Evolutionary conservation across 2,797 vertebrate species (phyloP).

Genomic region (Pangasius mekongensis): DNA sequence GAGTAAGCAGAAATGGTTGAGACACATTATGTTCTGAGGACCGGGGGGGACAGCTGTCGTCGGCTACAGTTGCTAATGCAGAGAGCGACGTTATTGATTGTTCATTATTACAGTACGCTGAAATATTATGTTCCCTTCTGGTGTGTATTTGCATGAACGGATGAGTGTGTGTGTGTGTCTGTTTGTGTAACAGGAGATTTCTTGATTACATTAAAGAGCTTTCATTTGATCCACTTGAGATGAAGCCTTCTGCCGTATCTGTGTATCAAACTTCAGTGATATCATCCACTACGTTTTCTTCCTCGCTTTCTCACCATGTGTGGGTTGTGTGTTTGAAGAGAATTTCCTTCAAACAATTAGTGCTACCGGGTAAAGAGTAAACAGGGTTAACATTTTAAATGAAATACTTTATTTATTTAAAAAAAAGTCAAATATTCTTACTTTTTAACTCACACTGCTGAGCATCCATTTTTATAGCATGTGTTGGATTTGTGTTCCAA

Average conservation of each 20-base stretch:
- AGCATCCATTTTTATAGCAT: neutral
- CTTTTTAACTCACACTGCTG: neutral
- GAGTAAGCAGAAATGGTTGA: conserved; percentile 52
- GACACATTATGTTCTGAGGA: conserved; percentile 60
- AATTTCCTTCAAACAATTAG: conserved; percentile 16
- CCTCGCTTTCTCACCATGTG: conserved; percentile 15
- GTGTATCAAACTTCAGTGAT: conserved; percentile 71
- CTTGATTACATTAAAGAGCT: conserved; percentile 83
- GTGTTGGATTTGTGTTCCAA: neutral
- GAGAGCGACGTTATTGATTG: conserved; percentile 82
- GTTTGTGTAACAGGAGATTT: conserved; percentile 78
- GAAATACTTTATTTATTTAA: neutral
- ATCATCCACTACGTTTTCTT: conserved; percentile 47
- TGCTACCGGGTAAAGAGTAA: conserved; percentile 13
- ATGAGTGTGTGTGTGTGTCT: conserved; percentile 48
- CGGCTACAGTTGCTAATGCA: conserved; percentile 76
- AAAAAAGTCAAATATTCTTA: neutral
- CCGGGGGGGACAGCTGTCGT: conserved; percentile 75
- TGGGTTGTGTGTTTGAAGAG: conserved; percentile 13
- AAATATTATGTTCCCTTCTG: conserved; percentile 60
- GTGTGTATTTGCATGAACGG: conserved; percentile 45
- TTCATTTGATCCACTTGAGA: conserved; percentile 76
- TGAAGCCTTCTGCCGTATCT: conserved; percentile 76
- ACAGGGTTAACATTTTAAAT: neutral
- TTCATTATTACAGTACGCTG: conserved; percentile 76